Conservation (phyloP, 2,113 vertebrate genomes). For the Suncus etruscus region DNA sequence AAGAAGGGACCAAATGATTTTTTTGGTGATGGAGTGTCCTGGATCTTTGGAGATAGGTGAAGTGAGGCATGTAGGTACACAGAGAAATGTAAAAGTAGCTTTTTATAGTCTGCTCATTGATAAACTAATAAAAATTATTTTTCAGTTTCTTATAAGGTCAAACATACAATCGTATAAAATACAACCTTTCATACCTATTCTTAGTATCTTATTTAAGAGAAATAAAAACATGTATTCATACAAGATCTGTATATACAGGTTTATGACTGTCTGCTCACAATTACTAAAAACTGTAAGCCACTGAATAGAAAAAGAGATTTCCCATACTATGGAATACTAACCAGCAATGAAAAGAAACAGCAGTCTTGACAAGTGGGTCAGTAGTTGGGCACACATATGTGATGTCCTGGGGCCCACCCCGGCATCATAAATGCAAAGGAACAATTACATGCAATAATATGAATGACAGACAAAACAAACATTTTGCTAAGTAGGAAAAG, state of each 20-base stretch:
- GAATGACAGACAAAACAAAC: too few relatives aligned
- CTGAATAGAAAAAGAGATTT: background rate
- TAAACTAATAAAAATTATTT: too few relatives aligned
- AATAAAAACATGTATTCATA: background rate
- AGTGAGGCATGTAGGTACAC: too few relatives aligned
- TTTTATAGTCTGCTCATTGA: too few relatives aligned
- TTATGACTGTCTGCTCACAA: conserved; percentile 1
- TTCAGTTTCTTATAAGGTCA: too few relatives aligned
- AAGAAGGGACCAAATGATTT: too few relatives aligned
- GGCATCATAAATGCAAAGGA: background rate
- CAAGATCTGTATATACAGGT: background rate
- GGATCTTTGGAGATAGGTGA: too few relatives aligned
- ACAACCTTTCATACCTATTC: background rate
- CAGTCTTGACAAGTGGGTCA: too few relatives aligned
- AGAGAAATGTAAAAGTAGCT: too few relatives aligned
- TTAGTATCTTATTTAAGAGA: conserved; percentile 25
- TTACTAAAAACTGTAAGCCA: conserved; percentile 2
- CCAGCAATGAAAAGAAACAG: background rate
- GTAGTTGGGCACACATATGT: too few relatives aligned
- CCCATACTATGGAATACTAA: background rate
- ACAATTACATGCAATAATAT: background rate
- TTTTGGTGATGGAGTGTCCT: too few relatives aligned
- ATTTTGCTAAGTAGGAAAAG: background rate
- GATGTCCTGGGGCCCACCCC: too few relatives aligned
- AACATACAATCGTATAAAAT: background rate